Evolutionary conservation across 2,888 invertebrate genomes (phyloP).

Genomic region (Dascillus cervinus): DNA sequence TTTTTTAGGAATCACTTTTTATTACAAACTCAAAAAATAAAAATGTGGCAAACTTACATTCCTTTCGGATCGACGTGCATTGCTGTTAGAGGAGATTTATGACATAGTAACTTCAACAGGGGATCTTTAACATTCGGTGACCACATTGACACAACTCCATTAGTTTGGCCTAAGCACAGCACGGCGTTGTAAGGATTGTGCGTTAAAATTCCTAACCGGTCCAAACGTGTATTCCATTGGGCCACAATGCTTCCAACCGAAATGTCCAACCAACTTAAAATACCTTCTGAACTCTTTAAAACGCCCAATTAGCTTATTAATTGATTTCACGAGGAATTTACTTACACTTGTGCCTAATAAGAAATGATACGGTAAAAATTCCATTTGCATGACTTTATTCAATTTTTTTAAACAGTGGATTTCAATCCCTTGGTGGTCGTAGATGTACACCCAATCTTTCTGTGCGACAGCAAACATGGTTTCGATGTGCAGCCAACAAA

Average conservation of each 20-base stretch:
- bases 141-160: constrained; percentile 94
- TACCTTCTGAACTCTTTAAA: constrained; percentile 64
- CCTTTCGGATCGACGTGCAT: constrained; percentile 81
- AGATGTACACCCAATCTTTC: constrained; percentile 92
- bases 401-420: constrained; percentile 89
- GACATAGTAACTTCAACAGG: constrained; percentile 86
- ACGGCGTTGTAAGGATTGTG: constrained; percentile 95
- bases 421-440: constrained; percentile 96
- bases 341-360: constrained; percentile 76
- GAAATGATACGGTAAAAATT: constrained; percentile 97
- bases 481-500: constrained; percentile 88
- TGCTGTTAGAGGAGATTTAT: constrained; percentile 71
- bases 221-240: constrained; percentile 67
- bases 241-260: constrained; percentile 86
- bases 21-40: constrained; percentile 5
- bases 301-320: constrained; percentile 5
- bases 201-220: constrained; percentile 74
- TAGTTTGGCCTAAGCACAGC: constrained; percentile 80
- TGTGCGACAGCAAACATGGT: constrained; percentile 98
- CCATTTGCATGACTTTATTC: constrained; percentile 70
- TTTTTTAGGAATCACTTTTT: no score
- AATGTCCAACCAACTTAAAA: constrained; percentile 86
- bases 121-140: constrained; percentile 81
- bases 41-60: constrained; percentile 47
- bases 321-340: constrained; percentile 1